Conservation (phyloP, 2,888 invertebrate genomes). For the Hyppa rectilinea region DNA sequence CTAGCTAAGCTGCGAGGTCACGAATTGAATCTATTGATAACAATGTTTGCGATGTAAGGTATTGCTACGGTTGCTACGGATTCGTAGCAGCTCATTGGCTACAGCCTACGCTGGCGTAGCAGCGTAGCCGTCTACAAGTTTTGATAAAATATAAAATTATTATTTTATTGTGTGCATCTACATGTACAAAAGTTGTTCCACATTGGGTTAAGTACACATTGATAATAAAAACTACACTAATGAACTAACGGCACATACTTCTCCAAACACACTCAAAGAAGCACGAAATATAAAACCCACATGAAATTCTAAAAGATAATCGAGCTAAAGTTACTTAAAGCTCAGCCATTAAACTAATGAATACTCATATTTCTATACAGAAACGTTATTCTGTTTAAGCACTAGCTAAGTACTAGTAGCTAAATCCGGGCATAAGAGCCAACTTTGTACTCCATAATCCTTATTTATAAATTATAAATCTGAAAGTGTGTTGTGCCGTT, state of each 20-base stretch:
- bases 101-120: conserved; percentile 1
- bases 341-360: conserved; percentile 51
- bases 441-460: conserved; percentile 57
- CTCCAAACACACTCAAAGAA: background rate
- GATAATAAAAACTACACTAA: too few species aligned
- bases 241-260: background rate
- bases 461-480: conserved; percentile 57
- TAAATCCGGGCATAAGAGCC: conserved; percentile 48
- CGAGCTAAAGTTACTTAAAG: conserved; percentile 15
- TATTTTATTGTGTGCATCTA: background rate
- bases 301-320: conserved; percentile 32
- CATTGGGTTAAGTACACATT: too few species aligned
- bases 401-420: conserved; percentile 55
- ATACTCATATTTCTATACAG: conserved; percentile 54
- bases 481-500: conserved; percentile 32
- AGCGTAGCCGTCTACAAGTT: background rate
- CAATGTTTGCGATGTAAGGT: conserved; percentile 1
- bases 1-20: background rate
- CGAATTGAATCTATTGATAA: conserved; percentile 29
- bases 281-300: background rate
- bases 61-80: conserved; percentile 45
- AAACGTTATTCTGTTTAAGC: conserved; percentile 43
- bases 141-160: background rate
- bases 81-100: conserved; percentile 30
- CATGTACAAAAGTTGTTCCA: too few species aligned